phyloP scores from a whole-genome alignment of 2,797 vertebrate genomes.

The Bradypodion pumilum region DNA sequence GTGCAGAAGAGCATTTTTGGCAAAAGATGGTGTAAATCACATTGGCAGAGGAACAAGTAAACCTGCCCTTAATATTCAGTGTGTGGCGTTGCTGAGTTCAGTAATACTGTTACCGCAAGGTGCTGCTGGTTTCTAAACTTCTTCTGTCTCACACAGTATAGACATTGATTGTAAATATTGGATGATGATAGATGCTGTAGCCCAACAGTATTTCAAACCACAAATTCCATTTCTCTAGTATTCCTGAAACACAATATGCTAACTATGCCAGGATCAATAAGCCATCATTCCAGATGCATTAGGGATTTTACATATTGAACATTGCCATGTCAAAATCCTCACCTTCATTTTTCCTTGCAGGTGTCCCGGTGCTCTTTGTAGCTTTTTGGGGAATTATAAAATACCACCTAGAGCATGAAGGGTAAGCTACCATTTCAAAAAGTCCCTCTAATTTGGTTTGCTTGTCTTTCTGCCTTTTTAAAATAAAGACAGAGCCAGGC shows the following conservation, averaged over 20 bases:
- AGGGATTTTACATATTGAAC: not conserved
- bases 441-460: not conserved
- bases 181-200: not conserved
- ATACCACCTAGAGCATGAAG: conserved; percentile 70
- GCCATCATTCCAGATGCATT: not conserved
- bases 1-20: too few relatives aligned
- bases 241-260: not conserved
- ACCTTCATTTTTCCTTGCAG: conserved; percentile 43
- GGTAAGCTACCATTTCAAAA: conserved; percentile 65
- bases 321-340: not conserved
- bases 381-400: conserved; percentile 73
- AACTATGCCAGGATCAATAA: not conserved
- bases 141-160: not conserved
- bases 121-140: not conserved
- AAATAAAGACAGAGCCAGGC: not conserved
- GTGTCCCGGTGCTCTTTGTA: conserved; percentile 74
- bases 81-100: too few relatives aligned
- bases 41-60: too few relatives aligned
- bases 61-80: too few relatives aligned
- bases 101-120: not conserved
- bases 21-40: too few relatives aligned
- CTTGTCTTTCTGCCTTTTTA: not conserved
- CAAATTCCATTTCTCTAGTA: not conserved
- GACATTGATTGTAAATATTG: not conserved
- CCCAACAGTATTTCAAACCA: not conserved